These are phyloP conservation scores for Onychorhynchus coronatus DNA, from an alignment of 2,113 vertebrate genomes.

Conservation along the genomic window DNA sequence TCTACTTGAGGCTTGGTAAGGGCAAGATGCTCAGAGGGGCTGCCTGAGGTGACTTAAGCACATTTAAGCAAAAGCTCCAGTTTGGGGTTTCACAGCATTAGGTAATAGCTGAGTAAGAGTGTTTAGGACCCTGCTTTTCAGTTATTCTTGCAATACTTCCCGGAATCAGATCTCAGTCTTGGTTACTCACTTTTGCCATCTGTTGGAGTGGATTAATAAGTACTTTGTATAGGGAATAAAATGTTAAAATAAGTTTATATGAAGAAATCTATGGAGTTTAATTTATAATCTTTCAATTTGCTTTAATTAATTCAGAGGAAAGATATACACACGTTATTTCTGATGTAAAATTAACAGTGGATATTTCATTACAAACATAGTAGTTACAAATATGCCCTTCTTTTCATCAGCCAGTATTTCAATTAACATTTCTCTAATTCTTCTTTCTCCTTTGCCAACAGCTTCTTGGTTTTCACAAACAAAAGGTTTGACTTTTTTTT, in stretches of 20 bases:
- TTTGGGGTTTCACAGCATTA: not conserved
- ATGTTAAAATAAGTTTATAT: not conserved
- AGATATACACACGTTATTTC: not conserved
- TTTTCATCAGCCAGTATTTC: not conserved
- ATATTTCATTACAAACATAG: not conserved
- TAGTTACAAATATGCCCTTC: not conserved
- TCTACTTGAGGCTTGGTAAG: not conserved
- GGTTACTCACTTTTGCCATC: constrained; percentile 15
- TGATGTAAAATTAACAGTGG: not conserved
- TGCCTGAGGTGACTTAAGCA: not conserved
- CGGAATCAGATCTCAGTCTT: not conserved
- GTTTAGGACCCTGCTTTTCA: not conserved
- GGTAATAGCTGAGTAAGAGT: not conserved
- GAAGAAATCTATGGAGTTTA: not conserved
- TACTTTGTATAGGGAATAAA: not conserved
- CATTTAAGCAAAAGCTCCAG: not conserved
- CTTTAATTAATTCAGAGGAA: not conserved
- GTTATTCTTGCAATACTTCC: not conserved
- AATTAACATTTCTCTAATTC: not conserved
- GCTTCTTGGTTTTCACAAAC: not conserved
- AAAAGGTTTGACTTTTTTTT: not conserved
- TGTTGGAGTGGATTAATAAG: not conserved
- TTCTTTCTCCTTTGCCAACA: not conserved
- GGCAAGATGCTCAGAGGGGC: not conserved
- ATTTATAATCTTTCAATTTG: not conserved